A percentile compares a stretch with the other conserved stretches of the same genome.
These are phyloP conservation scores for Rhegmatorhina hoffmannsi DNA, from an alignment of 2,113 vertebrate species.

Conservation along the genomic window DNA sequence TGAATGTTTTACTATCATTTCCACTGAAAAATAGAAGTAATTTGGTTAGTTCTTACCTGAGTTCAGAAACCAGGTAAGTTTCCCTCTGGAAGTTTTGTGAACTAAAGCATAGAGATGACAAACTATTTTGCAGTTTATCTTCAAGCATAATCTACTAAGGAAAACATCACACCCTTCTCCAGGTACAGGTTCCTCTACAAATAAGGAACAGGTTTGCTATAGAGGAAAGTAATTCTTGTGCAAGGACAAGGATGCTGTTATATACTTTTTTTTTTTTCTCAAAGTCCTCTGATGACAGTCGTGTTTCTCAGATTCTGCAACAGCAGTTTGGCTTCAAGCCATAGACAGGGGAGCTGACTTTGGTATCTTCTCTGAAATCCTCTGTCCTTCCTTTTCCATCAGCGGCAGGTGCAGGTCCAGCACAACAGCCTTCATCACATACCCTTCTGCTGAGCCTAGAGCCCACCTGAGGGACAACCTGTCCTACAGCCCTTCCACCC, in stretches of 20 bases:
- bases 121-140: constrained; percentile 28
- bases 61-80: neutral
- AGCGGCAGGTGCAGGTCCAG: neutral
- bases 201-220: neutral
- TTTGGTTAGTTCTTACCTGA: neutral
- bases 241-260: neutral
- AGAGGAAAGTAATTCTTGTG: neutral
- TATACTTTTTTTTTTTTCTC: neutral
- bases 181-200: neutral
- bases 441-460: neutral
- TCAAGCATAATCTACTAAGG: neutral
- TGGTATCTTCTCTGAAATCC: neutral
- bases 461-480: neutral
- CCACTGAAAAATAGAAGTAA: neutral
- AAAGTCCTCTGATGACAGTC: neutral
- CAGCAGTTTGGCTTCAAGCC: neutral
- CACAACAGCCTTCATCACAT: neutral
- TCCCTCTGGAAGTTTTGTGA: constrained; percentile 23
- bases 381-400: neutral
- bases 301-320: neutral
- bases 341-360: neutral
- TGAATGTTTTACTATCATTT: neutral
- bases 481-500: neutral
- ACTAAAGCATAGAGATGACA: neutral
- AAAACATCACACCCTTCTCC: constrained; percentile 9